Conservation (phyloP, 1,140 invertebrate genomes). For the Coelopa frigida region DNA sequence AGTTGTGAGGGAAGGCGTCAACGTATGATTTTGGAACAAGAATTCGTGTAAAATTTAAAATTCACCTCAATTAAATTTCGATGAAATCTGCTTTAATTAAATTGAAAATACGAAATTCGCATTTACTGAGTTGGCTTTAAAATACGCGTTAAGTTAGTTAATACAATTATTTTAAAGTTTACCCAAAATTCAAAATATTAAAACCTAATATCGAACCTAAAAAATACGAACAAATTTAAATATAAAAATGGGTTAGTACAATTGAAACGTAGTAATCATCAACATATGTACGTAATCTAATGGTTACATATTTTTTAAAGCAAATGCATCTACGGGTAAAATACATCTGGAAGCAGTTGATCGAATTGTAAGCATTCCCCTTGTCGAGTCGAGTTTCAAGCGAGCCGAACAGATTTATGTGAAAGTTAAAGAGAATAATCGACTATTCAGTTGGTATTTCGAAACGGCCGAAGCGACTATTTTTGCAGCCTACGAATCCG, state of each 20-base stretch:
- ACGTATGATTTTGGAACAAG: no score
- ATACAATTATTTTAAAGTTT: no score
- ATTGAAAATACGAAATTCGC: no score
- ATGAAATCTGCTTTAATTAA: no score
- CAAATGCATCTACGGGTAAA: constrained; percentile 30
- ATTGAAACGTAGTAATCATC: neutral
- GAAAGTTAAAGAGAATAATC: constrained; percentile 57
- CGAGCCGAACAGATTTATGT: constrained; percentile 62
- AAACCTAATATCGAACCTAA: no score
- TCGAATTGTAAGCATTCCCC: constrained; percentile 60
- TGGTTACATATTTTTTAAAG: constrained; percentile 9
- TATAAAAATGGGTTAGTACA: constrained; percentile 29
- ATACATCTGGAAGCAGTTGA: constrained; percentile 55
- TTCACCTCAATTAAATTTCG: no score
- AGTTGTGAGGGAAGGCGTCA: no score
- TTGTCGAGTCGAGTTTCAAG: constrained; percentile 62
- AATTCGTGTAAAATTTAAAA: no score
- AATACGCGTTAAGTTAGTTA: no score
- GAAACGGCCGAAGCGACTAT: constrained; percentile 63
- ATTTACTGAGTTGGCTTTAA: no score
- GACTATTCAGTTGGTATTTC: constrained; percentile 64
- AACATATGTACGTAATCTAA: neutral
- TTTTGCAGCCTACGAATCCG: constrained; percentile 56
- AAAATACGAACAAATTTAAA: no score
- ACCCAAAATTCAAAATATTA: no score